Evolutionary conservation across 2,113 vertebrate genomes (phyloP).

Genomic region (Microcebus ravelobensis): DNA sequence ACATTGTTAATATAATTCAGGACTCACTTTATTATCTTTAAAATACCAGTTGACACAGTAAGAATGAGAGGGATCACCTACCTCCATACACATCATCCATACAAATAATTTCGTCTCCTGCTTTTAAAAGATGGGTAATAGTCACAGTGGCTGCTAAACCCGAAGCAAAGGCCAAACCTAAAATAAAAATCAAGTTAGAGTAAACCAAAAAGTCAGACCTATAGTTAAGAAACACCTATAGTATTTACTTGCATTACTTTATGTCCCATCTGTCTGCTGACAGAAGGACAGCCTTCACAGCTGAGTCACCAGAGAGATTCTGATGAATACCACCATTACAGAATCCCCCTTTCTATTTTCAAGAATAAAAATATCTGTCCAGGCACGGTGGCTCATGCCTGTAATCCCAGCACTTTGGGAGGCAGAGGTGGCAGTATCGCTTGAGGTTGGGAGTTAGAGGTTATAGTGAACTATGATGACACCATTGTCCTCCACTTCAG

Average conservation of each 20-base stretch:
- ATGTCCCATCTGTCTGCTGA: neutral
- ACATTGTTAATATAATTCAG: neutral
- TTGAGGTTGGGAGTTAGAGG: too few relatives aligned
- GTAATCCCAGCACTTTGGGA: too few relatives aligned
- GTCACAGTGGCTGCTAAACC: slow-evolving; percentile 92
- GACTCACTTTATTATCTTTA: neutral
- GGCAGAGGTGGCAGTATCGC: too few relatives aligned
- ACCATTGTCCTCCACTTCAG: too few relatives aligned
- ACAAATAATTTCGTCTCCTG: slow-evolving; percentile 92
- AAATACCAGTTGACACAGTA: neutral
- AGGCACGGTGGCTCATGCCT: neutral
- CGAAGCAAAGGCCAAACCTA: slow-evolving; percentile 93
- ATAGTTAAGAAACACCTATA: neutral
- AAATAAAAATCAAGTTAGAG: slow-evolving; percentile 39
- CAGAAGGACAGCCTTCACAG: neutral
- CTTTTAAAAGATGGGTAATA: slow-evolving; percentile 92
- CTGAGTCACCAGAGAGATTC: neutral
- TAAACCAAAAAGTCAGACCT: neutral
- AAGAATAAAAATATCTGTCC: neutral
- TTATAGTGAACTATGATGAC: too few relatives aligned
- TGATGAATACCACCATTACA: neutral
- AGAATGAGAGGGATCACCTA: slow-evolving; percentile 68
- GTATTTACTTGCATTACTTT: neutral
- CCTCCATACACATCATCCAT: slow-evolving; percentile 97
- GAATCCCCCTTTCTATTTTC: neutral